A percentile compares a stretch with the other conserved stretches of the same genome.
phyloP scores from a whole-genome alignment of 1,140 invertebrate genomes.

The Euura lappo region DNA sequence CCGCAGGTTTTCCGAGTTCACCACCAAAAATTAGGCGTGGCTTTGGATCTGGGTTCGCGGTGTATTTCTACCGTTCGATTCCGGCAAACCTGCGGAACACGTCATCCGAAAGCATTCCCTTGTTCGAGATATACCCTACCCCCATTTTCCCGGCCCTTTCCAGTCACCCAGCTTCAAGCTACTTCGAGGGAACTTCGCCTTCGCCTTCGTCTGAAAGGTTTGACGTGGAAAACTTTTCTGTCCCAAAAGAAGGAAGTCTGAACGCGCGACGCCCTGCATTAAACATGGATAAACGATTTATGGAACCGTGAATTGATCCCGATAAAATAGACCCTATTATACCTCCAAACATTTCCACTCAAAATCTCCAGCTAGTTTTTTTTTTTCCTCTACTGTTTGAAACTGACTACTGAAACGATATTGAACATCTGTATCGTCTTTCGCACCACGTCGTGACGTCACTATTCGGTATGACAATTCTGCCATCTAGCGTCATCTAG shows the following conservation, averaged over 20 bases:
- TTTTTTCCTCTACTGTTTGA: too few species aligned
- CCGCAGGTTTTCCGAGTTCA: too few species aligned
- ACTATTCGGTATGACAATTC: too few species aligned
- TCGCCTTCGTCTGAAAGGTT: constrained; percentile 38
- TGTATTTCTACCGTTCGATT: too few species aligned
- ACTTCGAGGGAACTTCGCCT: constrained; percentile 8
- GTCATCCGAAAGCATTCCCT: constrained; percentile 46
- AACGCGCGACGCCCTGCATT: constrained; percentile 33
- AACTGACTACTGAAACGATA: too few species aligned
- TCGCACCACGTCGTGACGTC: too few species aligned
- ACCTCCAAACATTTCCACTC: neutral
- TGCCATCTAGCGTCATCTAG: too few species aligned
- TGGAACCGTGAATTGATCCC: constrained; percentile 20
- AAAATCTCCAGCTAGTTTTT: neutral
- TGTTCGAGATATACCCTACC: constrained; percentile 39
- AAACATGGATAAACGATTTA: constrained; percentile 54
- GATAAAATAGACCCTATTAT: neutral
- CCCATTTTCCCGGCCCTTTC: constrained; percentile 11
- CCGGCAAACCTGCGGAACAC: too few species aligned
- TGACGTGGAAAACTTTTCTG: constrained; percentile 38
- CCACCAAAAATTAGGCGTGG: too few species aligned
- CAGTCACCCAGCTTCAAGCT: constrained; percentile 1
- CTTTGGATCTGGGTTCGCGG: too few species aligned
- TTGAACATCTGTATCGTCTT: too few species aligned
- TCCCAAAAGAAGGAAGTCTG: constrained; percentile 15